Base-by-base conservation (phyloP, 2,888 invertebrate genomes). In the Tetrapedia diversipes region DNA sequence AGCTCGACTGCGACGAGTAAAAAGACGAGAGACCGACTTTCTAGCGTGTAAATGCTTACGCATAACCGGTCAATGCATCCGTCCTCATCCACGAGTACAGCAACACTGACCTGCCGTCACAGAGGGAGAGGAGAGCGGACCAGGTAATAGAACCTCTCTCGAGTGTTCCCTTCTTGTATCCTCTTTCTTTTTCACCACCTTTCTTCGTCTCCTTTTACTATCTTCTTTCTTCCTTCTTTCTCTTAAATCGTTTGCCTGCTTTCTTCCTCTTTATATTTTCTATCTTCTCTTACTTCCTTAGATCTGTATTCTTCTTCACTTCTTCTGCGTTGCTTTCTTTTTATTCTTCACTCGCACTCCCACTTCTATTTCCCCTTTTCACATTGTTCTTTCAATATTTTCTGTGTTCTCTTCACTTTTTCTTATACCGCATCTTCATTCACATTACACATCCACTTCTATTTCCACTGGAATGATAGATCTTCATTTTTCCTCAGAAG, bases 21-120 rank as follows among this genome's bases (percentile, higher is more conserved):
- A 32, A 16, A n/a, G 34, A 27, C 11, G 32, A 37, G 19, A 22
- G 47, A 53, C n/a, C 45, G 39, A 56, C 24, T 73, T 54, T 57
- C 54, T 61, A 53, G 49, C 67, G 53, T 65, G 65, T 53, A 61
- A 72, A 66, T 63, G 45, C 49, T 34, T 39, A 74, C 59, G 57
- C 56, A 61, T 56, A 60, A 67, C 53, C 67, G 51, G 29, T 56
- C 43, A 60, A 61, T 19, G 45, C 59, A 71, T 75, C 86, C 84
- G 82, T 79, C 67, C 86, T 73, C 81, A 76, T 79, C 82, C 81
- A 81, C 85, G 84, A 85, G 82, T 83, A 82, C 82, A 86, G 87
- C 86, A 87, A 87, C 86, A 89, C 89, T 89, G 89, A 89, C 89
- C 89, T 89, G 89, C 89, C 89, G 81, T 87, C 80, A 89, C 80